Conservation (phyloP, 2,113 vertebrate species). For the Vimba vimba region DNA sequence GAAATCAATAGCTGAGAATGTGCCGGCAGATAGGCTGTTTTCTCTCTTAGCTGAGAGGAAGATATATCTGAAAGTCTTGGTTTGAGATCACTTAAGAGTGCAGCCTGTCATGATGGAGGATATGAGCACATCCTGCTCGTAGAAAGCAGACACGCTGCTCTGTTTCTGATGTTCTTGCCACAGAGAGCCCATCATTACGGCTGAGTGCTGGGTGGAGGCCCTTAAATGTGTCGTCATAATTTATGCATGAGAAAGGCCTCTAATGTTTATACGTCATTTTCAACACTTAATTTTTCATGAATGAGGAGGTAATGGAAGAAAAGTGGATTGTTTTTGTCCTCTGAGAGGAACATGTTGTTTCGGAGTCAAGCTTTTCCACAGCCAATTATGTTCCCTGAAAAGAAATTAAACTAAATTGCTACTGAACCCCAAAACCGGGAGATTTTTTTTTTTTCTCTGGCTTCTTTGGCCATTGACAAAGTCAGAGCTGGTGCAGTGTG, state of each 20-base stretch:
- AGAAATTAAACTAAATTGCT: conserved; percentile 13
- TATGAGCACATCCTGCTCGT: neutral
- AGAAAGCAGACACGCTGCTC: neutral
- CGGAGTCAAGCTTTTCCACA: neutral
- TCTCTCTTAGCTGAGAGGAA: neutral
- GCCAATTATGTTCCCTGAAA: conserved; percentile 32
- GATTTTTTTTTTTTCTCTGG: neutral
- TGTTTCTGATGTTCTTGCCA: conserved; percentile 14
- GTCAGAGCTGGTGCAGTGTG: neutral
- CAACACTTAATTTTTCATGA: conserved; percentile 40
- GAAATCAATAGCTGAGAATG: conserved; percentile 20
- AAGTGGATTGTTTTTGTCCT: conserved; percentile 17
- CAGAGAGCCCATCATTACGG: conserved; percentile 27
- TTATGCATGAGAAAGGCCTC: conserved; percentile 36
- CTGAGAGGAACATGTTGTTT: conserved; percentile 7
- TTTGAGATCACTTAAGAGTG: conserved; percentile 26
- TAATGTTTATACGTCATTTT: conserved; percentile 36
- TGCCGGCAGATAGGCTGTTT: conserved; percentile 1
- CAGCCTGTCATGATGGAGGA: conserved; percentile 50
- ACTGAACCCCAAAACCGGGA: neutral
- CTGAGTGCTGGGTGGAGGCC: conserved; percentile 30
- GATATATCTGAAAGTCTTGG: conserved; percentile 14
- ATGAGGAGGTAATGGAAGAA: conserved; percentile 29
- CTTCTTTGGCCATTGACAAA: neutral
- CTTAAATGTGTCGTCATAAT: conserved; percentile 32